Percentiles rank a stretch among this genome's conserved stretches.
Evolutionary conservation across 2,113 vertebrate species (phyloP).

Genomic region (Brachyhypopomus occidentalis): DNA sequence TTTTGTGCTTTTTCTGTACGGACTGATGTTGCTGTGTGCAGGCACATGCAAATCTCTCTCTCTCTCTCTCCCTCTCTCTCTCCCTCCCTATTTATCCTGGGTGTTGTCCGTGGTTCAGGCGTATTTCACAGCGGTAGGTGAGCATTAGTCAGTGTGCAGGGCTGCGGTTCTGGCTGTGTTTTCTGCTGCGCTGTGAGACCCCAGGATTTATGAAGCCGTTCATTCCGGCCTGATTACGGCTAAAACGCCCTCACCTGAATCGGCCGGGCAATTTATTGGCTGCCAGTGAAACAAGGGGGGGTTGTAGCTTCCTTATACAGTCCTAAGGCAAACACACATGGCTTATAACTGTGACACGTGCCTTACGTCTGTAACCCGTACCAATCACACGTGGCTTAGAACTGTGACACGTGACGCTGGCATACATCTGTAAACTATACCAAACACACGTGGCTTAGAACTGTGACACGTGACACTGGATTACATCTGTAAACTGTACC

Average conservation of each 20-base stretch:
- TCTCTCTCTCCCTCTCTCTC: conserved; percentile 6
- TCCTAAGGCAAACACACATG: conserved; percentile 1
- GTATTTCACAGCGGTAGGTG: conserved; percentile 51
- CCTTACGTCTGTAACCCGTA: neutral
- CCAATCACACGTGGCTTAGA: too few species aligned
- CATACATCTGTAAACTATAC: too few species aligned
- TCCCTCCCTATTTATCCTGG: conserved; percentile 11
- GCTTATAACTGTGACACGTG: neutral
- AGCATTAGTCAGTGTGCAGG: conserved; percentile 34
- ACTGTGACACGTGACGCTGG: too few species aligned
- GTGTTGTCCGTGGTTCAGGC: conserved; percentile 39
- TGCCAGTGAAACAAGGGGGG: conserved; percentile 28
- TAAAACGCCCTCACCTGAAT: conserved; percentile 57
- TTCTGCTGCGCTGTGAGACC: conserved; percentile 52
- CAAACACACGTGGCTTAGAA: too few species aligned
- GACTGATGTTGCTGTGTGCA: neutral
- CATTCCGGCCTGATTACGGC: conserved; percentile 41
- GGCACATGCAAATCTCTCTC: conserved; percentile 6
- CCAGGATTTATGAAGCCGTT: conserved; percentile 59
- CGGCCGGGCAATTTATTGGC: conserved; percentile 43
- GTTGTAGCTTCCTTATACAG: too few species aligned
- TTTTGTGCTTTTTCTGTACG: neutral
- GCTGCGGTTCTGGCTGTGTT: conserved; percentile 46
- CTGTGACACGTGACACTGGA: too few species aligned
- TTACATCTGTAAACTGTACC: neutral